Base-by-base conservation (phyloP, 2,888 invertebrate genomes). In the Agrotis exclamationis region DNA sequence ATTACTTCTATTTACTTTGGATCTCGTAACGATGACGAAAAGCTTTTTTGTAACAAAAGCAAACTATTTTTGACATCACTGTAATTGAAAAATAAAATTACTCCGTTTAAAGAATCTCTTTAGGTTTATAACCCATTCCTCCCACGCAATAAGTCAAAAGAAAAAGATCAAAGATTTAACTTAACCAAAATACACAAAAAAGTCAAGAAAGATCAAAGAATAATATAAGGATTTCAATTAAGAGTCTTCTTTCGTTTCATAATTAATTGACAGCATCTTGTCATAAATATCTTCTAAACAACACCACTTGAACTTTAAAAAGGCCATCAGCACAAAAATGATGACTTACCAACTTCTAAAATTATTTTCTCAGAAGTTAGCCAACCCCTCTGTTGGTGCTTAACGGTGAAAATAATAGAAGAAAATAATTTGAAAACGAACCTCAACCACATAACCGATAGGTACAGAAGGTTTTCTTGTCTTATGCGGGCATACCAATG, bases 301-400 rank as follows among this genome's bases (percentile, higher is more conserved):
- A 39, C 22, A 39, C 6, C 24, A 22, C 20, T 18, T 28, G 28
- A 74, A 68, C 47, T 76, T 44, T 48, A 28, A 58, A 53, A 75
- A 68, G 47, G 11, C 39, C 11, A 16, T 24, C 1, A 22, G 39
- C 28, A 28, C 39, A 47, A 60, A 64, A 64, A 72, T 72, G 56
- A 51, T 57, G 44, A 45, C n/a, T 57, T 48, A 33, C 14, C 16
- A 13, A 11, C 18, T 44, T 39, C 39, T 16, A 28, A 79, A 60
- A 57, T 65, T 28, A 58, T 65, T 56, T 51, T 5, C 18, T 39
- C 18, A 18, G 50, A 71, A 51, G 59, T 63, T 51, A 3, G 14
- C 5, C 9, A 22, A 56, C 45, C 39, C 24, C 14, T 24, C 18
- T n/a, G 60, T 47, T 11, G 24, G 33, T 7, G 22, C 50, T 56